These are phyloP conservation scores for Regulus satrapa DNA, from an alignment of 2,113 vertebrate species.

Conservation along the genomic window DNA sequence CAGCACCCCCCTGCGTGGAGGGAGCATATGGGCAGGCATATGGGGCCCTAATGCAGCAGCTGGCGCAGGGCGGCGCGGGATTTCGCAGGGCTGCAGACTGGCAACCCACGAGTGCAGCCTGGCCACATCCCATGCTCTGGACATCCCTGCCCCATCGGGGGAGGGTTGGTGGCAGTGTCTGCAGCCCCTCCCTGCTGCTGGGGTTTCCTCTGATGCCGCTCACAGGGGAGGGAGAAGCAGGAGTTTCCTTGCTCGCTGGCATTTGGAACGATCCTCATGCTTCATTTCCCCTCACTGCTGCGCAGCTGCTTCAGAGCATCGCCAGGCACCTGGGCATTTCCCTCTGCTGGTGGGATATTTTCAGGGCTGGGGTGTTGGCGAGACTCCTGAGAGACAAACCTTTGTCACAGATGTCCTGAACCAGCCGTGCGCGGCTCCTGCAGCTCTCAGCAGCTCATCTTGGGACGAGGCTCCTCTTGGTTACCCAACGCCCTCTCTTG, in stretches of 20 bases:
- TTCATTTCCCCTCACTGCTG: rapidly evolving
- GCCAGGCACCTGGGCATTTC: rapidly evolving
- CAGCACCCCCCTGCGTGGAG: rapidly evolving
- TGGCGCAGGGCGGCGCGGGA: rapidly evolving
- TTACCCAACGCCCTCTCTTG: neutral
- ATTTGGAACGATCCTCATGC: rapidly evolving
- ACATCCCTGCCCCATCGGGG: rapidly evolving
- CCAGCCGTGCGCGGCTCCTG: rapidly evolving
- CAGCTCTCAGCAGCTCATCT: too few species aligned
- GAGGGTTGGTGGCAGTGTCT: neutral
- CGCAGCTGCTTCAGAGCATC: neutral
- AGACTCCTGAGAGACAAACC: neutral
- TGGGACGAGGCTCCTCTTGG: rapidly evolving
- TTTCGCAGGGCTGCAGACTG: rapidly evolving
- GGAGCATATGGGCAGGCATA: neutral
- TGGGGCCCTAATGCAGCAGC: neutral
- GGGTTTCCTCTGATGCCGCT: neutral
- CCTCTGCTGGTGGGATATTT: neutral
- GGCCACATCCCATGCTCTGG: neutral
- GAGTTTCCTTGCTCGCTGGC: rapidly evolving
- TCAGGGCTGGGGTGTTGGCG: neutral
- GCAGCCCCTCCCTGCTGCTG: neutral
- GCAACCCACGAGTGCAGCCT: rapidly evolving
- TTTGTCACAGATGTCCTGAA: rapidly evolving
- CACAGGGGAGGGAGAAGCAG: too few species aligned